Conservation (phyloP, 1,140 invertebrate species). For the Antheraea pernyi region DNA sequence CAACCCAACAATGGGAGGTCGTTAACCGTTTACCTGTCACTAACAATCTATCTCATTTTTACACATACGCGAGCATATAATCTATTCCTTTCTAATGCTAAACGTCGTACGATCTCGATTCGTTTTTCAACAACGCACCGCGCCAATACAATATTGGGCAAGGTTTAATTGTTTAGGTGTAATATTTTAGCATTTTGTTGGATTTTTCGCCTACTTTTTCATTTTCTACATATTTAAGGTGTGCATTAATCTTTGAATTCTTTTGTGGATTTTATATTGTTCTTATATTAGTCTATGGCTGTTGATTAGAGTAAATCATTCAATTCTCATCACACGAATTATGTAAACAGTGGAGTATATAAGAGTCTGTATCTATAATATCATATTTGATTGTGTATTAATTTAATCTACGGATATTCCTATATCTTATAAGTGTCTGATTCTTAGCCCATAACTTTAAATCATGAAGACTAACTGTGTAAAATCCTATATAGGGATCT, state of each 20-base stretch:
- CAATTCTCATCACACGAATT: too few species aligned
- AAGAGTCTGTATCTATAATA: too few species aligned
- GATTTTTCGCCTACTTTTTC: not conserved
- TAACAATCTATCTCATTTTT: not conserved
- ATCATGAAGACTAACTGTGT: too few species aligned
- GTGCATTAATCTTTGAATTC: not conserved
- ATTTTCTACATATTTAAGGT: not conserved
- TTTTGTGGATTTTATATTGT: too few species aligned
- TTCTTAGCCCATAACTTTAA: too few species aligned
- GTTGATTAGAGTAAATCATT: too few species aligned
- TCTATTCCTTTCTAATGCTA: conserved; percentile 8
- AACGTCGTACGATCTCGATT: conserved; percentile 1
- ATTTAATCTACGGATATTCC: too few species aligned
- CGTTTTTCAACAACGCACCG: not conserved
- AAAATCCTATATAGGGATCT: too few species aligned
- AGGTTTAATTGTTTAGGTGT: not conserved
- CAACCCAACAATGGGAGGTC: conserved; percentile 12
- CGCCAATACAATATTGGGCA: not conserved
- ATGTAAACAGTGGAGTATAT: too few species aligned
- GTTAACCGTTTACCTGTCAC: conserved; percentile 8
- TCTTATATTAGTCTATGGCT: too few species aligned
- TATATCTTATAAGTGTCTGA: too few species aligned
- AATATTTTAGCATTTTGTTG: not conserved
- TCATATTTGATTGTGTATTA: too few species aligned
- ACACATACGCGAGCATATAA: not conserved